phyloP scores from a whole-genome alignment of 2,797 vertebrate genomes.

The Enteromius thamalakanensis region DNA sequence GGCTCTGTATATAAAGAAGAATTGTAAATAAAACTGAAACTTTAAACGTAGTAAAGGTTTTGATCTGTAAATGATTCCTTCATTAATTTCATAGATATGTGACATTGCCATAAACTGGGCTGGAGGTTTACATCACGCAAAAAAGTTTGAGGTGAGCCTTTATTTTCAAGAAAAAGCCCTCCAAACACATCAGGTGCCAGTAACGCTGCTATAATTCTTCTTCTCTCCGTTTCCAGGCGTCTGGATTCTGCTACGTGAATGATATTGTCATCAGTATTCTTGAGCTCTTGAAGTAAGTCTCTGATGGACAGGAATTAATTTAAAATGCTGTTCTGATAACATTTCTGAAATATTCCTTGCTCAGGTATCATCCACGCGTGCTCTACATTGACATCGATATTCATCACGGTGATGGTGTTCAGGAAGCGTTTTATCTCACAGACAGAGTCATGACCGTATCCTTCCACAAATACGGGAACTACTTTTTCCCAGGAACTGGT shows the following conservation, averaged over 20 bases:
- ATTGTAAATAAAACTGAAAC: background rate
- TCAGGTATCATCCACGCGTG: conserved; percentile 93
- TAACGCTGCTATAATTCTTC: background rate
- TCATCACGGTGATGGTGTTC: conserved; percentile 95
- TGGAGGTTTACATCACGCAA: conserved; percentile 95
- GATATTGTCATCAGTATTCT: conserved; percentile 98
- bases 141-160: conserved; percentile 93
- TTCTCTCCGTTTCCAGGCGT: conserved; percentile 80
- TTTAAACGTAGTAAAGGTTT: background rate
- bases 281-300: conserved; percentile 92
- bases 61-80: background rate
- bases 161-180: background rate
- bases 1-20: no score
- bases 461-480: conserved; percentile 98
- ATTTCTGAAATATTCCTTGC: no score
- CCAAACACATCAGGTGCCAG: background rate
- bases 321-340: no score
- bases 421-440: conserved; percentile 97
- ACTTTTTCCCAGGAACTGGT: conserved; percentile 98
- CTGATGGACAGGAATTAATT: background rate
- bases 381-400: conserved; percentile 99
- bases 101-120: conserved; percentile 99
- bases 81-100: conserved; percentile 83
- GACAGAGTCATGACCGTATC: conserved; percentile 99
- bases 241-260: conserved; percentile 97